These are phyloP conservation scores for Furcula furcula DNA, from an alignment of 2,888 invertebrate species.

Conservation along the genomic window DNA sequence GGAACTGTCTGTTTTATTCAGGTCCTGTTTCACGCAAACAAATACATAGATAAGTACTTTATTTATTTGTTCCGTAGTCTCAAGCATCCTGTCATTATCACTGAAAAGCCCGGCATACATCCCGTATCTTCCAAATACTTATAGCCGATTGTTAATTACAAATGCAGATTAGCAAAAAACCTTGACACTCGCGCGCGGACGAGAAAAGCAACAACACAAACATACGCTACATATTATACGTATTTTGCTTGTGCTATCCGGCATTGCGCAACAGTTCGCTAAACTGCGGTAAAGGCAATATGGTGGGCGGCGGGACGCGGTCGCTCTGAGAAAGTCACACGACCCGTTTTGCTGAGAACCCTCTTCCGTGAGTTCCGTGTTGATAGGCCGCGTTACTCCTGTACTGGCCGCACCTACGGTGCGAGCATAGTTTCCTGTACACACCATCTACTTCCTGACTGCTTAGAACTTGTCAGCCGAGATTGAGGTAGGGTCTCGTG, in stretches of 20 bases:
- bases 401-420: constrained; percentile 6
- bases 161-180: too few species aligned
- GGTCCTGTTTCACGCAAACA: too few species aligned
- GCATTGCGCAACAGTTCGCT: constrained; percentile 41
- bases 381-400: constrained; percentile 10
- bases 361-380: constrained; percentile 43
- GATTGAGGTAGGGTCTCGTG: too few species aligned
- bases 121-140: too few species aligned
- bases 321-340: constrained; percentile 48
- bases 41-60: too few species aligned
- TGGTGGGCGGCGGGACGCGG: constrained; percentile 38
- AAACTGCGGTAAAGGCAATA: constrained; percentile 36
- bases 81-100: too few species aligned
- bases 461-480: too few species aligned
- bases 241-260: constrained; percentile 31
- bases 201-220: neutral
- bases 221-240: constrained; percentile 32
- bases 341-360: constrained; percentile 49
- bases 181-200: neutral
- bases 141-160: too few species aligned
- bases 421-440: constrained; percentile 32
- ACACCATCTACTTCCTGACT: constrained; percentile 30
- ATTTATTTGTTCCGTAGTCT: too few species aligned
- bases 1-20: too few species aligned
- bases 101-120: too few species aligned